Percentiles rank a stretch among this genome's conserved stretches.
These are phyloP conservation scores for Diploptera punctata DNA, from an alignment of 2,888 invertebrate genomes.

Conservation along the genomic window DNA sequence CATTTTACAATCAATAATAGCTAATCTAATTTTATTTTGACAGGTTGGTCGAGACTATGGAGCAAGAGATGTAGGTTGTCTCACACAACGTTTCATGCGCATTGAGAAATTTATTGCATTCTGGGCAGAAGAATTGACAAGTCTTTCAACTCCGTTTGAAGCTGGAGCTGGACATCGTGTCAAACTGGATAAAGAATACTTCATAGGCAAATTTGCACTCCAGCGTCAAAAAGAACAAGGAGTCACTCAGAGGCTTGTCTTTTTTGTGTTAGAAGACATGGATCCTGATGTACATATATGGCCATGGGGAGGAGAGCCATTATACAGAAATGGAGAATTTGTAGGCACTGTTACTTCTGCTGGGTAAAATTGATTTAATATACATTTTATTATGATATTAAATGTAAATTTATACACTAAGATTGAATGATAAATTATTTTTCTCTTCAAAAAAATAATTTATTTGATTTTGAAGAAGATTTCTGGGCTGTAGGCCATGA, in stretches of 20 bases:
- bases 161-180: slow-evolving; percentile 68
- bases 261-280: slow-evolving; percentile 67
- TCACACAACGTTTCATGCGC: slow-evolving; percentile 69
- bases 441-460: too few species aligned
- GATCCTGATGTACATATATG: slow-evolving; percentile 69
- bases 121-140: slow-evolving; percentile 72
- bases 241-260: slow-evolving; percentile 65
- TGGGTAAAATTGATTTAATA: slow-evolving; percentile 55
- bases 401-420: too few species aligned
- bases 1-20: too few species aligned
- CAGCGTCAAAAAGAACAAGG: slow-evolving; percentile 66
- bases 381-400: too few species aligned
- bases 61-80: slow-evolving; percentile 69
- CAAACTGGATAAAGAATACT: slow-evolving; percentile 61
- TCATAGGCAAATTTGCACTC: slow-evolving; percentile 70
- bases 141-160: slow-evolving; percentile 67
- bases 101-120: slow-evolving; percentile 75
- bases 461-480: too few species aligned
- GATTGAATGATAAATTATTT: too few species aligned
- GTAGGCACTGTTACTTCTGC: slow-evolving; percentile 72
- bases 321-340: slow-evolving; percentile 69
- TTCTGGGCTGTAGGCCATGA: too few species aligned
- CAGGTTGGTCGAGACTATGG: slow-evolving; percentile 70
- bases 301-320: slow-evolving; percentile 74
- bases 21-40: slow-evolving; percentile 35